Evolutionary conservation across 37 sponge, comb jelly and placozoan species (phyloP), one percentile per base, ranked within the genome.

Genomic region (Beroe ovata): DNA sequence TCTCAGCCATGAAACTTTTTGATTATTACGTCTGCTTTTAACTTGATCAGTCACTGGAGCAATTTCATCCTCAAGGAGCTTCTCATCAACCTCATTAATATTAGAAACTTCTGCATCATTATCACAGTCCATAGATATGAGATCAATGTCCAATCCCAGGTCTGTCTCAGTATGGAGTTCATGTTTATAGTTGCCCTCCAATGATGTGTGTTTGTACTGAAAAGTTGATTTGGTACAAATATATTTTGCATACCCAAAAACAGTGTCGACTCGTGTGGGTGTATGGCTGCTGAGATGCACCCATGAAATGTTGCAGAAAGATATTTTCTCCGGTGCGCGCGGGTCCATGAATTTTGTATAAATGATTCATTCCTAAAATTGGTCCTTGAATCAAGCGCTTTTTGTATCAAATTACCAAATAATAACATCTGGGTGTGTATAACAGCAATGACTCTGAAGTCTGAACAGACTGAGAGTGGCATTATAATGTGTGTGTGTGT

Each of bases 181-280:
- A 88, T 99, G 99, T 39, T 94, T 96, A 91, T 94, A 92, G 64
- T 93, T 92, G 0, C 99, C 90, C 69, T 99, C 99, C 60, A 99
- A 91, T 42, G 96, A 93, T 8, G 99, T 99, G 16, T 95, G 92
- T n/a, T 92, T 94, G 84, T 96, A 96, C 89, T 96, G 96, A 23
- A 94, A 92, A 72, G 91, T 95, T 35, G 71, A 69, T 3, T 29
- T 84, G 0, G 39, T 21, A 28, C 22, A 64, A 25, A 21, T 11
- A 64, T 23, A 38, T 36, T 21, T 77, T 28, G 88, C 20, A 77
- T 38, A 77, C n/a, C n/a, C 59, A 20, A 42, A 42, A 20, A 54
- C 8, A 64, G 21, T 25, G 3, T 22, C 63, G 21, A 16, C 23
- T 25, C 8, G 63, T 61, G 63, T 22, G 21, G 4, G 3, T 61